Percentiles rank a stretch among this genome's conserved stretches.
Evolutionary conservation across 2,113 vertebrate species (phyloP).

Genomic region (Melanerpes formicivorus): DNA sequence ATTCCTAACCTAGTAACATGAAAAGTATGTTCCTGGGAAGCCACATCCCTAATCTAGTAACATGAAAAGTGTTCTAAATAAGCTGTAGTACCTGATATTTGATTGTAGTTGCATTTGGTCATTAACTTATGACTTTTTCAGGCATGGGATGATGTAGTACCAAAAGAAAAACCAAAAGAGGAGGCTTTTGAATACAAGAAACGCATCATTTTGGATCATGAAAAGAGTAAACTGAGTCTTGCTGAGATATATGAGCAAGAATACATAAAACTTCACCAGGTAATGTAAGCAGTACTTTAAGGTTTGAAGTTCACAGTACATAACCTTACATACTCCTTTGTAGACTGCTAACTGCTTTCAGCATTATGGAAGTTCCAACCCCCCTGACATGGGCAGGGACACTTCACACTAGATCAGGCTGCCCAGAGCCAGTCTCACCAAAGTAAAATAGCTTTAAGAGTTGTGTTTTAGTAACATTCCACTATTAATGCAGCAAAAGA

Average conservation of each 20-base stretch:
- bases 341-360: neutral
- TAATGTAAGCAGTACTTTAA: slow-evolving; percentile 26
- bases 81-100: neutral
- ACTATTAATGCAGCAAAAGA: slow-evolving; percentile 81
- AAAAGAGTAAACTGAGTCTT: slow-evolving; percentile 96
- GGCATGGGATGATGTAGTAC: slow-evolving; percentile 95
- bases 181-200: slow-evolving; percentile 94
- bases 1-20: neutral
- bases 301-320: neutral
- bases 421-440: neutral
- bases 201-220: slow-evolving; percentile 90
- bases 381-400: too few species aligned
- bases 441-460: neutral
- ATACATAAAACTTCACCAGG: slow-evolving; percentile 91
- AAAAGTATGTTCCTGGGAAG: neutral
- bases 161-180: slow-evolving; percentile 95
- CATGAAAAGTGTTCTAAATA: neutral
- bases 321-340: neutral
- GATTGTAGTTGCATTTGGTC: neutral
- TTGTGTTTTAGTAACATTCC: neutral
- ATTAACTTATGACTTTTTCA: slow-evolving; percentile 41
- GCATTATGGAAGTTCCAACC: neutral
- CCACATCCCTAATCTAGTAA: neutral
- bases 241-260: slow-evolving; percentile 97
- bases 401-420: too few species aligned